Evolutionary conservation across 2,113 vertebrate species (phyloP).

Genomic region (Boleophthalmus pectinirostris): DNA sequence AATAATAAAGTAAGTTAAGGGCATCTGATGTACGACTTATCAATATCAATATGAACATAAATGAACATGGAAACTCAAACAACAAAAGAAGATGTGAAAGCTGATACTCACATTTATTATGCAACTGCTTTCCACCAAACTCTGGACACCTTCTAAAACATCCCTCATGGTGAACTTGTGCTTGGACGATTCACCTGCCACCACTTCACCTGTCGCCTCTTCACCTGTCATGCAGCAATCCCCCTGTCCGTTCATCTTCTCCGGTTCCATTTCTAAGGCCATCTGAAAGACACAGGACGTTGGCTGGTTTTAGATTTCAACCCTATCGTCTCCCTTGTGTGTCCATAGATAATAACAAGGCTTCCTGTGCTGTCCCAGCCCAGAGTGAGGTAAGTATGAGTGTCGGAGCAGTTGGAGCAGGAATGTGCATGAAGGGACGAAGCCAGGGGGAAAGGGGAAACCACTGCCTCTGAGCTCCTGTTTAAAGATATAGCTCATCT

Average conservation of each 20-base stretch:
- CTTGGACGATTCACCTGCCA: constrained; percentile 5
- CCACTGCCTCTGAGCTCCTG: background rate
- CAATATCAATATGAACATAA: background rate
- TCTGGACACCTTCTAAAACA: constrained; percentile 55
- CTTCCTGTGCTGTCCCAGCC: constrained; percentile 50
- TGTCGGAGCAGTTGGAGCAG: constrained; percentile 48
- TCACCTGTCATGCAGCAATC: background rate
- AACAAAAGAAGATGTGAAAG: background rate
- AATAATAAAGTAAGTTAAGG: background rate
- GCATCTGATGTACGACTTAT: background rate
- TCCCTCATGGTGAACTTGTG: constrained; percentile 49
- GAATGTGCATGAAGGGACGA: constrained; percentile 58
- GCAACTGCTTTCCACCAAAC: constrained; percentile 51
- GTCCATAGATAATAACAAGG: constrained; percentile 49
- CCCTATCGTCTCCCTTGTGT: constrained; percentile 23
- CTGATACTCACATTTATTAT: constrained; percentile 66
- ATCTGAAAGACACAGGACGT: constrained; percentile 34
- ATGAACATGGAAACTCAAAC: background rate
- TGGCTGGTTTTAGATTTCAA: constrained; percentile 38
- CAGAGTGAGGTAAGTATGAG: background rate
- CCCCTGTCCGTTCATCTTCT: background rate
- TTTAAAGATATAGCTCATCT: constrained; percentile 32
- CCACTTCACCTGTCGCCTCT: constrained; percentile 10
- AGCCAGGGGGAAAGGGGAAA: constrained; percentile 41
- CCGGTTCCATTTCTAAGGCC: constrained; percentile 32